Conservation (phyloP, 2,888 invertebrate species). For the Pyrgus malvae region DNA sequence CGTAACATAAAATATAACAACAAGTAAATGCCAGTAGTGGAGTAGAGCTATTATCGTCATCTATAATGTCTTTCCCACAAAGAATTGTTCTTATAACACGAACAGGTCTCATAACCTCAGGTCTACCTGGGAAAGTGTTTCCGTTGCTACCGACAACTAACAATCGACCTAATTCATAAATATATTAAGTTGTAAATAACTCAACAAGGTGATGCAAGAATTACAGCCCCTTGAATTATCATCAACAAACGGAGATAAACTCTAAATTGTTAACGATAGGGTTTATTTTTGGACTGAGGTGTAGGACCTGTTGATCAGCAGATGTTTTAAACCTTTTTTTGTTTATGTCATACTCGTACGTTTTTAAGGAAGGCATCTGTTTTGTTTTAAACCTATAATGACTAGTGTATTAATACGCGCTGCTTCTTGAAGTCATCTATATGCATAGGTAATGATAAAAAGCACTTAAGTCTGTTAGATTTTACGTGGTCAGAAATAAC, state of each 20-base stretch:
- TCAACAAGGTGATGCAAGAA: constrained; percentile 25
- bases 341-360: constrained; percentile 32
- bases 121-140: constrained; percentile 24
- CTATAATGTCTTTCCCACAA: constrained; percentile 15
- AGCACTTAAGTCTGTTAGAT: too few relatives aligned
- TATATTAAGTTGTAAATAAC: constrained; percentile 14
- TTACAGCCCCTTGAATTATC: constrained; percentile 19
- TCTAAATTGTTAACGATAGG: constrained; percentile 5
- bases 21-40: background rate
- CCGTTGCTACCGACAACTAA: background rate
- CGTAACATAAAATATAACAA: background rate
- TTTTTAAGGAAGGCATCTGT: constrained; percentile 37
- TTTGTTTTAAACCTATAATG: constrained; percentile 32
- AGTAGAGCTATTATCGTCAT: background rate
- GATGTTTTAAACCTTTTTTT: constrained; percentile 42
- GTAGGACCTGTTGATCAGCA: constrained; percentile 33
- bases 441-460: too few relatives aligned
- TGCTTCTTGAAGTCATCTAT: constrained; percentile 3
- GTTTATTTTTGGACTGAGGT: constrained; percentile 28
- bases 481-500: too few relatives aligned
- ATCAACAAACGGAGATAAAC: constrained; percentile 19
- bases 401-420: constrained; percentile 1
- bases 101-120: constrained; percentile 16
- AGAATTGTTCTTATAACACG: constrained; percentile 16
- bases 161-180: background rate